Base-by-base conservation (phyloP, 2,113 vertebrate genomes). In the Nothoprocta pentlandii region DNA sequence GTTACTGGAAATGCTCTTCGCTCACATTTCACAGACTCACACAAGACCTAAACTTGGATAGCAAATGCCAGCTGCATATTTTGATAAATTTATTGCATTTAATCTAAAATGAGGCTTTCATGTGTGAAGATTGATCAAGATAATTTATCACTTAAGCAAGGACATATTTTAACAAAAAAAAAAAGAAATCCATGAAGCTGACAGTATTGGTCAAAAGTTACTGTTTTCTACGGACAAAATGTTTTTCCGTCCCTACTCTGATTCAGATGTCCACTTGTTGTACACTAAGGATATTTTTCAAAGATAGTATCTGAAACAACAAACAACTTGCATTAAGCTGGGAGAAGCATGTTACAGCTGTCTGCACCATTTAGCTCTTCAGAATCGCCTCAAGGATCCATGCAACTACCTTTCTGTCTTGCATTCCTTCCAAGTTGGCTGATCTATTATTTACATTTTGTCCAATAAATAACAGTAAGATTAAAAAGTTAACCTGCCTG, bases 11-110 rank as follows among this genome's bases (percentile, higher is more conserved):
- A 28, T 64, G 54, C 54, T 87, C 68, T 74, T 92, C 74, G 81
- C 83, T 95, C 71, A 68, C 90, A 85, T 96, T 93, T 94, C 74
- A 86, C 41, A 76, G 39, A 66, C 39, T 94, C 56, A 75, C 34
- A 46, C 25, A 93, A 80, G 77, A 70, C 92, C 75, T 93, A 63
- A 80, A 80, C 68, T 94, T 92, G 73, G 79, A 86, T 82, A 62
- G 49, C 9, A n/a, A 80, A 83, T 92, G 91, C 73, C 85, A 76
- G 74, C 34, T 62, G 80, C 76, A 16, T 81, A 62, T 49, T 93
- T 94, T 86, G 80, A 88, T 70, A 75, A 94, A 97, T 94, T 93
- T 95, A 96, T 75, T 95, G 56, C 68, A 92, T 93, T 97, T 97
- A 97, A 96, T 95, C 86, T 93, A 82, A 95, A 83, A 95, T 61